Evolutionary conservation across 2,113 vertebrate species (phyloP), one percentile per base, ranked within the genome.

Genomic region (Psilopsiagon aurifrons): DNA sequence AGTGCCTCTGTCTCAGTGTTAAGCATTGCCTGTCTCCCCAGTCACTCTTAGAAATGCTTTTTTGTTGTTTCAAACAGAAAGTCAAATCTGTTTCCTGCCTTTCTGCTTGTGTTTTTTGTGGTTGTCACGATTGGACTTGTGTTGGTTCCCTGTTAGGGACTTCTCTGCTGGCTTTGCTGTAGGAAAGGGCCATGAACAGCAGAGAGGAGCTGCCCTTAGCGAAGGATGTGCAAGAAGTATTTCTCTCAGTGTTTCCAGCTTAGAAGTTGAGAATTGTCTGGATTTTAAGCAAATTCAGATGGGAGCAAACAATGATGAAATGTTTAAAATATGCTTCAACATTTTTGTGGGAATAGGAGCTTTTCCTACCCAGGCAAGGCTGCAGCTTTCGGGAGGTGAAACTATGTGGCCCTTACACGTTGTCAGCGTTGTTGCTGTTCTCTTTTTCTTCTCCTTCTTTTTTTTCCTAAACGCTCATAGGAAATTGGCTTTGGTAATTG

Each of bases 401-500:
- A 95, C 51, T 94, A 91, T 79, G 90, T 54, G 69, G 80, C 77
- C 92, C 70, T 94, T 96, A 67, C 76, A 89, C 94, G 82, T 96
- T 84, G 92, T 96, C 94, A 69, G 83, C 74, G 59, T 94, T 88
- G 86, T 95, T 92, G 74, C 81, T 94, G 73, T 9, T 3, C 82
- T 51, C 47, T 52, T 81, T 67, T 54, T 31, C 35, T 6, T 12
- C 1, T 1, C 0, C 24, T 25, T 33, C 24, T 25, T 33, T 37
- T 54, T 86, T 75, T 88, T 80, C 17, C 52, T 73, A 73, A 96
- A 93, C 89, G 78, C 70, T 95, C n/a, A 17, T 94, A 96, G 94
- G 96, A 97, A 96, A 96, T 97, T 96, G 69, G 96, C 96, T 95
- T 93, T 96, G 86, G 86, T 97, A 96, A 96, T 96, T 96, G 96